Conservation (phyloP, 2,113 vertebrate genomes). For the Muscicapa adusta region DNA sequence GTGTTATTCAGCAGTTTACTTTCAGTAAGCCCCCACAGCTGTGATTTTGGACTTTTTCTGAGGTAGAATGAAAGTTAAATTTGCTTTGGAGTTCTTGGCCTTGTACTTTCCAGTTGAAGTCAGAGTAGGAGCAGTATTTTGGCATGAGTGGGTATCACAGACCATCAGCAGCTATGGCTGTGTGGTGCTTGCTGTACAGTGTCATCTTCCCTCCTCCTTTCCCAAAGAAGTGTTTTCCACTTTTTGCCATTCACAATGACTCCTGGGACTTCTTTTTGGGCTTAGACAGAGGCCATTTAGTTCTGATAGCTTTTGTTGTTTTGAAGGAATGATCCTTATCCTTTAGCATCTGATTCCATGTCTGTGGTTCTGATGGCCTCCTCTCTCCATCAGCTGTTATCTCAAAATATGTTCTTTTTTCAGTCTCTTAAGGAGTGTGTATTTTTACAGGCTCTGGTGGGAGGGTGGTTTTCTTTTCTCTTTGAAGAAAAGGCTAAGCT, state of each 20-base stretch:
- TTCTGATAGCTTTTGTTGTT: neutral
- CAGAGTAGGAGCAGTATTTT: neutral
- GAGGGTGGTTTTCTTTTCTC: neutral
- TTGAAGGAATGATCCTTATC: neutral
- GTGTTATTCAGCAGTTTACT: neutral
- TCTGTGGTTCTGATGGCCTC: neutral
- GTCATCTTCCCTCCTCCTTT: neutral
- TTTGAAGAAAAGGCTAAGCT: neutral
- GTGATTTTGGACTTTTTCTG: neutral
- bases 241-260: neutral
- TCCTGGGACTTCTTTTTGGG: neutral
- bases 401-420: neutral
- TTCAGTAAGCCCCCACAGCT: neutral
- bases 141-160: neutral
- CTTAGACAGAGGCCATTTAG: neutral
- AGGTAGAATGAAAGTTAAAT: neutral
- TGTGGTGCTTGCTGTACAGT: neutral
- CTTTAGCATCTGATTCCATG: neutral
- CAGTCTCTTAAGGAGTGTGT: neutral
- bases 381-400: neutral
- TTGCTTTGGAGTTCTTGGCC: neutral
- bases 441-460: neutral
- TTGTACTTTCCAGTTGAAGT: neutral
- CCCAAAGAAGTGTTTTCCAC: neutral
- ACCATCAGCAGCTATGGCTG: rapidly evolving